Base-by-base conservation (phyloP, 1,140 invertebrate genomes). In the Nasonia giraulti region DNA sequence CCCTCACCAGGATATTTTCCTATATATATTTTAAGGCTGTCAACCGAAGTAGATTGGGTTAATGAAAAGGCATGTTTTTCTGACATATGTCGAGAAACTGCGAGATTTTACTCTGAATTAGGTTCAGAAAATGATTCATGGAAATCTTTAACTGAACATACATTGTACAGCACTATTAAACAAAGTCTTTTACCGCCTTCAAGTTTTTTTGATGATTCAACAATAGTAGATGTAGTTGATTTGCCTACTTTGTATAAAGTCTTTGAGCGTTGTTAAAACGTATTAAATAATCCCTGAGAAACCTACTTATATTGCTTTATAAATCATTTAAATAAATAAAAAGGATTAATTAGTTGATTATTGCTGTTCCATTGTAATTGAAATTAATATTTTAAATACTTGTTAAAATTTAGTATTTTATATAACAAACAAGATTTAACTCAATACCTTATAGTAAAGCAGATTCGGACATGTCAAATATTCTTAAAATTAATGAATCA, bases 171-270 rank as follows among this genome's bases (percentile, higher is more conserved):
- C 14, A 96, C 96, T 0, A 94, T 99, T 27, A 96, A 97, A 90
- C 95, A 95, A 87, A 95, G 94, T 88, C 95, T 99, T 5, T 90
- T 97, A 71, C 98, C 98, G 2, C 96, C 97, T 0, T 96, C 95
- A 88, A 90, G 92, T 86, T 96, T 96, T 92, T 94, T 94, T 1
- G 95, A 95, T 87, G 96, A 97, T 89, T 96, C 94, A 31, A 96
- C 94, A 68, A 95, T 97, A 89, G 91, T 97, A 85, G 96, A 97
- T 93, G 95, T 99, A 47, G 96, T 97, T 4, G 96, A 95, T 93
- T 92, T 99, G 75, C 96, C 96, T 74, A 95, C 97, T 91, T 93
- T 99, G 79, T 99, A 99, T 89, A 99, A 98, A 95, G 97, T 99
- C 5, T 99, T 99, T 94, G 98, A 99, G 93, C 94, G 98, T 87